Conservation (phyloP, 2,888 invertebrate genomes). For the Gastracanthus pulcherrimus region DNA sequence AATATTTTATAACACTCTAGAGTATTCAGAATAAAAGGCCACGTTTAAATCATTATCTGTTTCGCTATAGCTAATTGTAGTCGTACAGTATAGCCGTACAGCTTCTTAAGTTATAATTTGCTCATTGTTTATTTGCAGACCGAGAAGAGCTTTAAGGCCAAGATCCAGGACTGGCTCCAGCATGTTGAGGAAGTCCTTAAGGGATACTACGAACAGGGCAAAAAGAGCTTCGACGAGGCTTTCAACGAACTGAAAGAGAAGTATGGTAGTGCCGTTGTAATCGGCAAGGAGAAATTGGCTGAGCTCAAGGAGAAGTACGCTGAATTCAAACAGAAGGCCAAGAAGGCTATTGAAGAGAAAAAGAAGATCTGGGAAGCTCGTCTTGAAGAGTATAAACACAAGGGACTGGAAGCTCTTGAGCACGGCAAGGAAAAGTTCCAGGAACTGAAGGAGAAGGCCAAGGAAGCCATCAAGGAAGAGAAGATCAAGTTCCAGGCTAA, state of each 20-base stretch:
- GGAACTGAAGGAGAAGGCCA: slow-evolving; percentile 19
- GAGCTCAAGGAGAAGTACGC: slow-evolving; percentile 24
- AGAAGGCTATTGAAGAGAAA: slow-evolving; percentile 6
- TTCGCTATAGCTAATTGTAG: too few species aligned
- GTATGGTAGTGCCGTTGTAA: background rate
- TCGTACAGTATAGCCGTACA: too few species aligned
- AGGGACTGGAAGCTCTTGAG: slow-evolving; percentile 12
- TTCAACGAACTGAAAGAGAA: slow-evolving; percentile 1
- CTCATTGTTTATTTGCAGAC: background rate
- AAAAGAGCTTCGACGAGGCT: background rate
- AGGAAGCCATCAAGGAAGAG: slow-evolving; percentile 17
- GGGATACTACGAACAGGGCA: background rate
- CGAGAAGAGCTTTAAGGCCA: background rate
- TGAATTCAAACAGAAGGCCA: background rate
- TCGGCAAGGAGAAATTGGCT: background rate
- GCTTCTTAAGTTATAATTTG: background rate
- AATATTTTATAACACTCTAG: too few species aligned
- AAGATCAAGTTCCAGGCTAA: slow-evolving; percentile 2
- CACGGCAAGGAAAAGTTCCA: slow-evolving; percentile 14
- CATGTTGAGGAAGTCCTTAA: background rate
- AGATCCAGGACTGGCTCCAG: slow-evolving; percentile 22
- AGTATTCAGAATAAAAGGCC: too few species aligned
- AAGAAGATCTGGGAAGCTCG: slow-evolving; percentile 19
- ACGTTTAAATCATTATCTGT: too few species aligned
- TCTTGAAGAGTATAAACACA: slow-evolving; percentile 4